Conservation (phyloP, 64 coral and sea anemone genomes). For the Hydrozoanthus tunicans region DNA sequence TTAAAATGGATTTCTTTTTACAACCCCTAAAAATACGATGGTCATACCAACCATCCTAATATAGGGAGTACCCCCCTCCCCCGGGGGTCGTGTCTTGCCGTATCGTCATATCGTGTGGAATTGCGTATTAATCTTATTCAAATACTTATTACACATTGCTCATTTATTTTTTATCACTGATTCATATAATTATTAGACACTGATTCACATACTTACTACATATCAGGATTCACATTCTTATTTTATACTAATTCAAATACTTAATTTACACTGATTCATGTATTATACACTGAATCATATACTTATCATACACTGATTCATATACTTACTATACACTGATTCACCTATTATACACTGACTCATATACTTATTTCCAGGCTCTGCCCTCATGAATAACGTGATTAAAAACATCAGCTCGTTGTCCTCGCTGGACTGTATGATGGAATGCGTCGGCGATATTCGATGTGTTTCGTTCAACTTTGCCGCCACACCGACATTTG, state of each 20-base stretch:
- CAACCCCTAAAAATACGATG: no score
- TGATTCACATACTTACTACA: background rate
- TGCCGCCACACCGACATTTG: background rate
- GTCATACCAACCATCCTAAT: no score
- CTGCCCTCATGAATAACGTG: constrained; percentile 18
- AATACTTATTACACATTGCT: background rate
- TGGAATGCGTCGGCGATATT: constrained; percentile 36
- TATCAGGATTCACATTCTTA: background rate
- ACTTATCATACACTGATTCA: background rate
- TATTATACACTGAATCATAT: background rate
- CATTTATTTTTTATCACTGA: no score
- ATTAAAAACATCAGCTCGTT: constrained; percentile 15
- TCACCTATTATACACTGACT: background rate
- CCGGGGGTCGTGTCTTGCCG: no score
- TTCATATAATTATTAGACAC: background rate
- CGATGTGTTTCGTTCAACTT: constrained; percentile 47
- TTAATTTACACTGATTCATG: background rate
- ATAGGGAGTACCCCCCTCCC: no score
- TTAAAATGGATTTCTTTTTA: background rate
- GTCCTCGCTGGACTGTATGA: constrained; percentile 46
- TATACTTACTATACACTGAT: background rate
- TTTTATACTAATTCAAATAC: background rate
- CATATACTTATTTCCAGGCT: background rate
- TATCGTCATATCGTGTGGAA: no score
- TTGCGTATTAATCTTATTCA: background rate